Evolutionary conservation across 2,888 invertebrate genomes (phyloP), one percentile per base, ranked within the genome.

Genomic region (Hirtodrosophila cameraria): DNA sequence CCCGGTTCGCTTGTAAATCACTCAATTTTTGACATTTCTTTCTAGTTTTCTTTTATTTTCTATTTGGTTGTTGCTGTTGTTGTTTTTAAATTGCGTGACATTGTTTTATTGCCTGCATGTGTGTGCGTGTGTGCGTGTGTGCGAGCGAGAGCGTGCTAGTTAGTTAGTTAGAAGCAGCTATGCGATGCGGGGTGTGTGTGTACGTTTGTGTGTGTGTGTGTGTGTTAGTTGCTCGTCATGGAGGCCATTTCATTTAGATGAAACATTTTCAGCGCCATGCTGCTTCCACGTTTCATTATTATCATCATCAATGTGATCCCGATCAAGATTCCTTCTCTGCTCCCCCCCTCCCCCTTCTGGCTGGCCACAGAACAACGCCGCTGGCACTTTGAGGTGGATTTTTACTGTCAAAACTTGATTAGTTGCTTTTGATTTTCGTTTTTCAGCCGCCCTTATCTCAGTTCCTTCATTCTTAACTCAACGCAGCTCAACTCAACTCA

Each of bases 11-110:
- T 84, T 84, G 90, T 90, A 90, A 90, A 90, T 90, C 90, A 90
- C 90, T 90, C 90, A 90, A 88, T 84, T 85, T 90, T 88, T 90
- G 90, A 90, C 90, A 87, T 86, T 90, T 68, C 42, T 48, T 45
- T 55, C 27, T 43, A 30, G 31, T 39, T 50, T 13, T 18, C 12
- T 35, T 35, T 33, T 50, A 23, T 23, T 7, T 23, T 23, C 3
- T 23, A 23, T 23, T 18, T 18, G 7, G 23, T 48, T 48, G 25
- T 52, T 38, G n/a, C n/a, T n/a, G n/a, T n/a, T 41, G 16, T 46
- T 59, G 39, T 64, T 35, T 89, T 88, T 89, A 89, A 90, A 90
- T 90, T 90, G 89, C 90, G 89, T 90, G 90, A 89, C 90, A 90
- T 89, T 90, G 90, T 90, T 90, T 89, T 89, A 90, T 89, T 82